A percentile compares a stretch with the other conserved stretches of the same genome.
These are phyloP conservation scores for Sinocyclocheilus anshuiensis DNA, from an alignment of 2,113 vertebrate species.

Conservation along the genomic window DNA sequence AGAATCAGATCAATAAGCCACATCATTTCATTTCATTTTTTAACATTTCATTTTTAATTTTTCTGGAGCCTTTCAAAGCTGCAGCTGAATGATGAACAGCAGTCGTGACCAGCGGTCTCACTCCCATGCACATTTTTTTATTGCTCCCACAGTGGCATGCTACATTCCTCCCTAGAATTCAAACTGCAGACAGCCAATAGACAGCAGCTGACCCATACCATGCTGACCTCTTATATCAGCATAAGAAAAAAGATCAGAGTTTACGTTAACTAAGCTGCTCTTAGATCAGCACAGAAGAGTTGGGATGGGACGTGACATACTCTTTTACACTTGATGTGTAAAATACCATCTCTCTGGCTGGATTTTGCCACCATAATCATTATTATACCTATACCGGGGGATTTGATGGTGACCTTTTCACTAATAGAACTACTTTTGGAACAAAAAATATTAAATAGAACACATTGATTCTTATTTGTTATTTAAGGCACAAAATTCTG, in stretches of 20 bases:
- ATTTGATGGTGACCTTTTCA: not conserved
- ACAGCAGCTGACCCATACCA: slow-evolving; percentile 9
- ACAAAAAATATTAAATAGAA: not conserved
- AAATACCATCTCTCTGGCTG: not conserved
- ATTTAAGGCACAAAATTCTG: not conserved
- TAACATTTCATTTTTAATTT: not conserved
- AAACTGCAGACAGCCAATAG: slow-evolving; percentile 16
- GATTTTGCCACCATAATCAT: not conserved
- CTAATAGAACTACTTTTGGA: not conserved
- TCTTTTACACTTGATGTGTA: slow-evolving; percentile 11
- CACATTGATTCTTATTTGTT: not conserved
- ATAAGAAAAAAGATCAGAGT: slow-evolving; percentile 1
- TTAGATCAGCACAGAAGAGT: slow-evolving; percentile 12
- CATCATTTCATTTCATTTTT: slow-evolving; percentile 6
- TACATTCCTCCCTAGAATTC: slow-evolving; percentile 35
- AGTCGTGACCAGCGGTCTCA: not conserved
- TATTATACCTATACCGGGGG: not conserved
- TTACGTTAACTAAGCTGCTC: slow-evolving; percentile 14
- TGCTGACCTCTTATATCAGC: not conserved
- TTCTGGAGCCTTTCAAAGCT: slow-evolving; percentile 10
- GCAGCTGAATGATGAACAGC: slow-evolving; percentile 6
- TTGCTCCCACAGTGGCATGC: slow-evolving; percentile 38
- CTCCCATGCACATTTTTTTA: slow-evolving; percentile 21
- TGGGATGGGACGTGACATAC: not conserved
- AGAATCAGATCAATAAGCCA: slow-evolving; percentile 13